These are phyloP conservation scores for Coccyzus lansbergi DNA, from an alignment of 2,797 vertebrate genomes.

Conservation along the genomic window DNA sequence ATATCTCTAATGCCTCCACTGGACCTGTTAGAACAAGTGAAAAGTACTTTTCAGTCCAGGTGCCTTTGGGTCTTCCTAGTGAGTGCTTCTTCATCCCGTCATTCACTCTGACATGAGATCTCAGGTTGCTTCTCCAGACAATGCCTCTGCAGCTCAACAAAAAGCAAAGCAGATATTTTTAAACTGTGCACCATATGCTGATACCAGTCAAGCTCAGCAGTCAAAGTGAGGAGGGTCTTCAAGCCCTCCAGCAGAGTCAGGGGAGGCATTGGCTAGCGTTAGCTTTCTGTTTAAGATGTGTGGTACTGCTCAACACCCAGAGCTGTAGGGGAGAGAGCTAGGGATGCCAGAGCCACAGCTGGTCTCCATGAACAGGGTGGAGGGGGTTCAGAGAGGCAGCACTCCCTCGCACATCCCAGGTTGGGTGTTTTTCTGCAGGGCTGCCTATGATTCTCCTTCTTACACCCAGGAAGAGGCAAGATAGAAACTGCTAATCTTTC, in stretches of 20 bases:
- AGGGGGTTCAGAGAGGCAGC: neutral
- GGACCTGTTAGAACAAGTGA: neutral
- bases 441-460: neutral
- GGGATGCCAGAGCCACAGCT: neutral
- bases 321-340: neutral
- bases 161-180: neutral
- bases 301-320: neutral
- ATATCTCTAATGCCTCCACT: neutral
- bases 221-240: neutral
- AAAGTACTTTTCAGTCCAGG: neutral
- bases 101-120: neutral
- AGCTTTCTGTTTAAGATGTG: neutral
- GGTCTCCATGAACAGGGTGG: fast-evolving
- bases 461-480: neutral
- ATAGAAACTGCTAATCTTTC: neutral
- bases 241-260: neutral
- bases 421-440: neutral
- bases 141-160: neutral
- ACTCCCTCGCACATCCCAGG: neutral
- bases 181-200: neutral
- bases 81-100: neutral
- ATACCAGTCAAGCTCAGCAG: neutral
- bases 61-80: neutral
- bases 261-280: neutral
- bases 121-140: neutral